phyloP scores from a whole-genome alignment of 2,888 invertebrate genomes.

The Tinea trinotella region DNA sequence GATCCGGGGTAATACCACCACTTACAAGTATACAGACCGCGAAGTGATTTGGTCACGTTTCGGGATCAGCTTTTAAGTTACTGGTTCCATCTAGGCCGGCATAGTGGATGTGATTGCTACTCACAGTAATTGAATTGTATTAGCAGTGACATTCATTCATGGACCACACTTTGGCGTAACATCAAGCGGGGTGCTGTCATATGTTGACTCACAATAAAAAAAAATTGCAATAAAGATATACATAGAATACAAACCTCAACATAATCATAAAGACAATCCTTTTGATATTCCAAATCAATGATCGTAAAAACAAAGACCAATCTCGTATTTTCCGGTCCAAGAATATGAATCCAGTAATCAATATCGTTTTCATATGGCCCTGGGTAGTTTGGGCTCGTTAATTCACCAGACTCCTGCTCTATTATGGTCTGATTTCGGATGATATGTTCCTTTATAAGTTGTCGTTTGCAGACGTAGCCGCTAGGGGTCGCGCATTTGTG shows the following conservation, averaged over 20 bases:
- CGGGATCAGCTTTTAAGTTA: too few species aligned
- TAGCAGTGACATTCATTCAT: too few species aligned
- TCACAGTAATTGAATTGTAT: too few species aligned
- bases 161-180: too few species aligned
- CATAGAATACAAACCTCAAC: conserved; percentile 75
- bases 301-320: conserved; percentile 78
- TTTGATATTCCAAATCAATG: conserved; percentile 82
- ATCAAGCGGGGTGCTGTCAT: too few species aligned
- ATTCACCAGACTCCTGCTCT: conserved; percentile 74
- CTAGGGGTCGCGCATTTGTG: conserved; percentile 76
- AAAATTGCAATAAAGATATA: too few species aligned
- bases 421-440: conserved; percentile 76
- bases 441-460: conserved; percentile 50
- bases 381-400: conserved; percentile 82
- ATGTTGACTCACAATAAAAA: too few species aligned
- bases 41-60: too few species aligned
- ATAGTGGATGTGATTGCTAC: too few species aligned
- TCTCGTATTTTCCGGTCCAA: conserved; percentile 76
- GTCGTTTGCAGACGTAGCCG: conserved; percentile 78
- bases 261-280: conserved; percentile 85
- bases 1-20: too few species aligned
- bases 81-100: too few species aligned
- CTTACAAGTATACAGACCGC: too few species aligned
- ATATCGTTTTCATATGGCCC: conserved; percentile 79
- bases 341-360: conserved; percentile 78